Conservation (phyloP, 64 coral and sea anemone genomes). For the Actinia tenebrosa region DNA sequence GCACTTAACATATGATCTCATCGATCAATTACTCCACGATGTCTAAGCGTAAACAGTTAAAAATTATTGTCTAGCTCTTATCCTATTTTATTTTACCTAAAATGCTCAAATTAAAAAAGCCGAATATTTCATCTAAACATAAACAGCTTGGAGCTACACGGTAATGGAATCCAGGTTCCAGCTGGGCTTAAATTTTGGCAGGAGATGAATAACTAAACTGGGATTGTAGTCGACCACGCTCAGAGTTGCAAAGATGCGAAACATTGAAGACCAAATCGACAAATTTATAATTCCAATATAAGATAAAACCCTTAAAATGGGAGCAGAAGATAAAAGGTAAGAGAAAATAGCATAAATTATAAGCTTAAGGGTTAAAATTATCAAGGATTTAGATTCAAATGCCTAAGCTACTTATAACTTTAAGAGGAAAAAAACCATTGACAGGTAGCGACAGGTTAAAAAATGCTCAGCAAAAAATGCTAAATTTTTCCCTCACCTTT, state of each 20-base stretch:
- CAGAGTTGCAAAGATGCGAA: neutral
- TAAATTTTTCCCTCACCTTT: neutral
- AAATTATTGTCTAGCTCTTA: neutral
- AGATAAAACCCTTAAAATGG: neutral
- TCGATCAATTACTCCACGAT: neutral
- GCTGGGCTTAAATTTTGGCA: neutral
- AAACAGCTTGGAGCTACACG: neutral
- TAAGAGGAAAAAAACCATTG: neutral
- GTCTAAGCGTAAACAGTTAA: neutral
- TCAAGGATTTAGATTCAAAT: neutral
- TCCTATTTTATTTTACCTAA: neutral
- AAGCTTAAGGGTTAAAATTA: neutral
- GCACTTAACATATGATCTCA: neutral
- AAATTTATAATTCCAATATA: neutral
- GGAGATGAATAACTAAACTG: neutral
- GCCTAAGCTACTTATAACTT: neutral
- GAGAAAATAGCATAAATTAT: neutral
- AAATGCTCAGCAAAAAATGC: neutral
- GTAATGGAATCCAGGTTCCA: neutral
- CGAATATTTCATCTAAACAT: neutral
- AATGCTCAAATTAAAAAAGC: neutral
- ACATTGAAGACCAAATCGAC: neutral
- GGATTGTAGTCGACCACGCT: neutral
- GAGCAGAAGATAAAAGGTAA: neutral
- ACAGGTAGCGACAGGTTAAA: neutral